Evolutionary conservation across 2,888 invertebrate genomes (phyloP).

Genomic region (Rapana venosa): DNA sequence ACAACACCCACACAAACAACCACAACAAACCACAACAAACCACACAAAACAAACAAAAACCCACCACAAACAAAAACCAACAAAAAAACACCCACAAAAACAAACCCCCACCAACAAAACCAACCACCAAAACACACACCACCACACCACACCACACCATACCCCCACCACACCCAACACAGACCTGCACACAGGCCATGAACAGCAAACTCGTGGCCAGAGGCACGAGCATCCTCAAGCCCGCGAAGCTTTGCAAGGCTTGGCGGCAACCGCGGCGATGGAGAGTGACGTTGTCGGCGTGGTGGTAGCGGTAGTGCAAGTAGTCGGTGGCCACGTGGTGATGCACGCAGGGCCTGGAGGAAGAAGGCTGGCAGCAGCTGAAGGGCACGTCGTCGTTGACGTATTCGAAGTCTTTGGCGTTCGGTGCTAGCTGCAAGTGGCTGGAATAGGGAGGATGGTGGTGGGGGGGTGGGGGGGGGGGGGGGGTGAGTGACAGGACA

Average conservation of each 20-base stretch:
- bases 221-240: constrained; percentile 53
- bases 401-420: constrained; percentile 38
- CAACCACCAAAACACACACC: not conserved
- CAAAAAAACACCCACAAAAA: too few species aligned
- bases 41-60: too few species aligned
- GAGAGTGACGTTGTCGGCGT: constrained; percentile 56
- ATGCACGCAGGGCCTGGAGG: constrained; percentile 72
- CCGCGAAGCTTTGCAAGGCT: constrained; percentile 58
- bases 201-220: constrained; percentile 55
- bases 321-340: constrained; percentile 64
- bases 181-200: constrained; percentile 60
- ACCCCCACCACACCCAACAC: not conserved
- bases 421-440: not conserved
- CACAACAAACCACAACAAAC: too few species aligned
- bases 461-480: too few species aligned
- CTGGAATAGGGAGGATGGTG: not conserved
- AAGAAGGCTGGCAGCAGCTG: constrained; percentile 70
- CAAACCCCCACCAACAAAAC: too few species aligned
- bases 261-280: constrained; percentile 60
- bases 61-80: too few species aligned
- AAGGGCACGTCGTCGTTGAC: constrained; percentile 71
- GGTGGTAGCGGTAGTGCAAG: constrained; percentile 66
- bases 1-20: too few species aligned
- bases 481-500: too few species aligned
- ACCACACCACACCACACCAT: not conserved